A percentile compares a stretch with the other conserved stretches of the same genome.
These are phyloP conservation scores for Craseonycteris thonglongyai DNA, from an alignment of 2,113 vertebrate species.

Conservation along the genomic window DNA sequence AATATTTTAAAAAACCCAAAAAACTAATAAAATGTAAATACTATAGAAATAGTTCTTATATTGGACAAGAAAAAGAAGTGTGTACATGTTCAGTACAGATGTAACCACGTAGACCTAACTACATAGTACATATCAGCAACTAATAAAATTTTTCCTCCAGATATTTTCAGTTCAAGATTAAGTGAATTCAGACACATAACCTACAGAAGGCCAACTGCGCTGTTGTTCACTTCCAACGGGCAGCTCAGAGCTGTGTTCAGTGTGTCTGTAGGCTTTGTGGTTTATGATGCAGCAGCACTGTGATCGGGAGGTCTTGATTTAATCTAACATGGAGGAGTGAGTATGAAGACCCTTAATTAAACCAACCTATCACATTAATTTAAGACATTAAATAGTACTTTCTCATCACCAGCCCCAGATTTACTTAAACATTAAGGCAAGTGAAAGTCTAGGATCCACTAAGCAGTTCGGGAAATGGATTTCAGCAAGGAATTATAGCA, in stretches of 20 bases:
- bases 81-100: not conserved
- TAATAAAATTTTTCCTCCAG: not conserved
- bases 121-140: not conserved
- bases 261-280: not conserved
- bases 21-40: not conserved
- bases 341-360: not conserved
- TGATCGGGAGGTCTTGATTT: accelerated
- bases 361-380: not conserved
- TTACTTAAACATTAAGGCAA: not conserved
- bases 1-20: too few relatives aligned
- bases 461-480: not conserved
- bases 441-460: not conserved
- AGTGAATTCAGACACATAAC: not conserved
- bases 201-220: not conserved
- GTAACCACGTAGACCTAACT: not conserved
- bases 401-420: not conserved
- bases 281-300: not conserved
- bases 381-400: not conserved
- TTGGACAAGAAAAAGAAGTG: not conserved
- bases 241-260: not conserved
- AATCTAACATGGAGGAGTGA: not conserved
- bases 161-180: not conserved
- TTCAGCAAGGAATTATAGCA: not conserved
- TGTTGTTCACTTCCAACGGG: not conserved
- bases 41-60: not conserved